Evolutionary conservation across 2,888 invertebrate genomes (phyloP).

Genomic region (Campoletis raptor): DNA sequence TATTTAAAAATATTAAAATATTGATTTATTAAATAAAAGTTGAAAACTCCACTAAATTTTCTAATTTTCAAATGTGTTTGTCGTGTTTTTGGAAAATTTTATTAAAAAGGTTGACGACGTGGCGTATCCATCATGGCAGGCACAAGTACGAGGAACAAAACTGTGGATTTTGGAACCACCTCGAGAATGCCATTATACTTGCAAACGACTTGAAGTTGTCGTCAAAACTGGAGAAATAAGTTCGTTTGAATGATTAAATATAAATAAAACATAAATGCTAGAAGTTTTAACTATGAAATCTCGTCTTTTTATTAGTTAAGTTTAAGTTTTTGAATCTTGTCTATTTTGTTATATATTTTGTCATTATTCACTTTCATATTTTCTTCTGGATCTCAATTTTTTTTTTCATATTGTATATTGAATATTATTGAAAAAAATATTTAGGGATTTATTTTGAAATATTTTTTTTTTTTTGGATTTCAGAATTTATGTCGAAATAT

Average conservation of each 20-base stretch:
- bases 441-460: too few species aligned
- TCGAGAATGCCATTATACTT: slow-evolving; percentile 94
- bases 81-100: slow-evolving; percentile 70
- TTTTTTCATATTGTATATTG: background rate
- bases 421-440: background rate
- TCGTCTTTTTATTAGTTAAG: background rate
- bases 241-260: slow-evolving; percentile 85
- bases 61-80: background rate
- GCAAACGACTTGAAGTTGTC: slow-evolving; percentile 89
- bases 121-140: slow-evolving; percentile 98
- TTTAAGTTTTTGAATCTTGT: background rate
- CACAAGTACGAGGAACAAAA: slow-evolving; percentile 95
- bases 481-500: background rate
- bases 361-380: background rate
- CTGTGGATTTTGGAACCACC: slow-evolving; percentile 96
- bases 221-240: slow-evolving; percentile 96
- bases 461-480: background rate
- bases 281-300: background rate
- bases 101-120: slow-evolving; percentile 95
- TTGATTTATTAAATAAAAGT: background rate
- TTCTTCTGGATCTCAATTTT: background rate
- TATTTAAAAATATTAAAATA: too few species aligned
- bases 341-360: background rate
- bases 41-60: background rate
- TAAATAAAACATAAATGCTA: background rate